These are phyloP conservation scores for Typhlomys cinereus DNA, from an alignment of 2,113 vertebrate genomes.

Conservation along the genomic window DNA sequence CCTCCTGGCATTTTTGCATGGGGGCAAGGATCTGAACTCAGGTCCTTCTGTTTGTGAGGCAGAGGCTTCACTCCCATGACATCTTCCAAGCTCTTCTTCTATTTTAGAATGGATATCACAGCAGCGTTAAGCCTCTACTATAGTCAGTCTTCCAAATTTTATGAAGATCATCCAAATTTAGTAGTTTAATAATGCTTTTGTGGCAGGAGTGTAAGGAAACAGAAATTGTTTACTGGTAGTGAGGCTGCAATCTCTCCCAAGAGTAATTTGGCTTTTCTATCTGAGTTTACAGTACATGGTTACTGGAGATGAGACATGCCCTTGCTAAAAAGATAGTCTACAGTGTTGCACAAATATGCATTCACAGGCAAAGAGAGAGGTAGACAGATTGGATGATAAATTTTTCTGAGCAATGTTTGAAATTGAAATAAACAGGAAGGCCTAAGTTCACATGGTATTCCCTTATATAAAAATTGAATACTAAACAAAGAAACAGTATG, in stretches of 20 bases:
- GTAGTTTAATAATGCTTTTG: conserved; percentile 32
- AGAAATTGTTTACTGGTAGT: not conserved
- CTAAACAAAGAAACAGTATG: not conserved
- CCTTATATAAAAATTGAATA: not conserved
- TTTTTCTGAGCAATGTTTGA: conserved; percentile 11
- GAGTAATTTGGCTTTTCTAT: conserved; percentile 23
- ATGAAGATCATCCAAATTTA: conserved; percentile 44
- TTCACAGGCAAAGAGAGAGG: not conserved
- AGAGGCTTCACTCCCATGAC: no score
- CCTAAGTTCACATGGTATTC: not conserved
- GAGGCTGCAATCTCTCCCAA: not conserved
- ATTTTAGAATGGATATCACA: not conserved
- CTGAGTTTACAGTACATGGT: not conserved
- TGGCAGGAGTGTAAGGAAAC: conserved; percentile 26
- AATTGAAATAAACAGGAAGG: not conserved
- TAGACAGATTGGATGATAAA: not conserved
- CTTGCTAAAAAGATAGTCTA: not conserved
- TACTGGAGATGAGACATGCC: not conserved
- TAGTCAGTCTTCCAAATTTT: not conserved
- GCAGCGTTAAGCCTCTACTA: not conserved
- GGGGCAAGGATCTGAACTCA: no score
- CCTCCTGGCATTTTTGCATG: no score
- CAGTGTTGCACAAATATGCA: not conserved
- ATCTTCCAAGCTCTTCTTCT: no score
- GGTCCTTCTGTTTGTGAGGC: no score